These are phyloP conservation scores for Acanthochromis polyacanthus DNA, from an alignment of 2,113 vertebrate genomes.

Conservation along the genomic window DNA sequence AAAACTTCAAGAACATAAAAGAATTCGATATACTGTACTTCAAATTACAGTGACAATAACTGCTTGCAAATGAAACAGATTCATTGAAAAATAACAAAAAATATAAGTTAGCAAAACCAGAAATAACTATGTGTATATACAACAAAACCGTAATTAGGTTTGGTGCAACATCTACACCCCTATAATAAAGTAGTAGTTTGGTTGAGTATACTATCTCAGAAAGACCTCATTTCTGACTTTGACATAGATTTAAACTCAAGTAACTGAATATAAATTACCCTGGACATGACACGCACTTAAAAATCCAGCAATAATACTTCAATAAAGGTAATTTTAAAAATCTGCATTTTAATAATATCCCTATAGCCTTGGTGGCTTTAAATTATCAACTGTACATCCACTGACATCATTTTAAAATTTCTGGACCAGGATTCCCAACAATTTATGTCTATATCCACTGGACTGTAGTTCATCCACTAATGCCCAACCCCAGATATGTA, in stretches of 20 bases:
- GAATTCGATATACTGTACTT: too few relatives aligned
- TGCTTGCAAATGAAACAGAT: not conserved
- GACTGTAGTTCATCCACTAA: constrained; percentile 17
- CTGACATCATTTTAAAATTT: not conserved
- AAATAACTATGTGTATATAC: not conserved
- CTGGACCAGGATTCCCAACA: not conserved
- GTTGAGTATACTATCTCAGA: not conserved
- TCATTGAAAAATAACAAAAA: not conserved
- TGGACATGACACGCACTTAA: not conserved
- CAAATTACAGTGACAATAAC: too few relatives aligned
- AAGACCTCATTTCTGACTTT: not conserved
- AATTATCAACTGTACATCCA: not conserved
- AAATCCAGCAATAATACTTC: not conserved
- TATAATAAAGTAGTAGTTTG: not conserved
- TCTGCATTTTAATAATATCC: not conserved
- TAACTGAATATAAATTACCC: not conserved
- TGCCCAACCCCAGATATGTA: constrained; percentile 6
- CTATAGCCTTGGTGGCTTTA: not conserved
- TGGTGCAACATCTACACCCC: not conserved
- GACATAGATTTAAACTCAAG: not conserved
- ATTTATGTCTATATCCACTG: constrained; percentile 5
- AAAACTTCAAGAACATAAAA: too few relatives aligned
- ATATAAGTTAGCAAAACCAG: not conserved
- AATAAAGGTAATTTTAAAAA: not conserved
- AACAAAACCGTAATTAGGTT: not conserved